phyloP scores from a whole-genome alignment of 2,797 vertebrate genomes.

The Periophthalmus magnuspinnatus region DNA sequence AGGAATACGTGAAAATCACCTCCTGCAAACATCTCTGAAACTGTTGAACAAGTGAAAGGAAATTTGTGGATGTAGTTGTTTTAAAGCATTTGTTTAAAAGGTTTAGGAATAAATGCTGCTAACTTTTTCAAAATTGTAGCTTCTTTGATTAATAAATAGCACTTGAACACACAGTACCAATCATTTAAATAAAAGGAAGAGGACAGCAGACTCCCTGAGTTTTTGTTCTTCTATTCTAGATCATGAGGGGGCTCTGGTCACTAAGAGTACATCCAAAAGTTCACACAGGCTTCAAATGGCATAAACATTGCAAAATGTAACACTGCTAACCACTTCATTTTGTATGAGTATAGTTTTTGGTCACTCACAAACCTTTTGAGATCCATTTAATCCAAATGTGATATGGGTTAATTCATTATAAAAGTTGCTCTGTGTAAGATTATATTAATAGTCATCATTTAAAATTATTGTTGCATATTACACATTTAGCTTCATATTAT shows the following conservation, averaged over 20 bases:
- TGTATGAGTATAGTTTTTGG: background rate
- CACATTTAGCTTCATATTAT: background rate
- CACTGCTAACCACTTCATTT: background rate
- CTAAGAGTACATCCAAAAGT: background rate
- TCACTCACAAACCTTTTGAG: too few species aligned
- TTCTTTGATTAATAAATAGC: too few species aligned
- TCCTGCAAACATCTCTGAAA: slow-evolving; percentile 50
- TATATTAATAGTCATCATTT: background rate
- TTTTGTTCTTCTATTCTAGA: background rate
- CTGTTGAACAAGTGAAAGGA: slow-evolving; percentile 43
- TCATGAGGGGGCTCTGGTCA: background rate
- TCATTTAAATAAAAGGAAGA: background rate
- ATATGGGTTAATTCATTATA: background rate
- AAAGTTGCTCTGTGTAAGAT: background rate
- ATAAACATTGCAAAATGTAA: too few species aligned
- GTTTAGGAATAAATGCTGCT: too few species aligned
- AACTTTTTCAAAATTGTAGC: too few species aligned
- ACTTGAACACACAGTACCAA: background rate
- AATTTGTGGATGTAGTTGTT: slow-evolving; percentile 33
- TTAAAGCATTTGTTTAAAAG: background rate
- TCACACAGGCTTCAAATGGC: background rate
- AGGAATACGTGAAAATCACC: slow-evolving; percentile 21
- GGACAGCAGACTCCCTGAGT: background rate
- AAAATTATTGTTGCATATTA: background rate
- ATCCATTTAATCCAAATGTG: background rate